phyloP scores from a whole-genome alignment of 2,113 vertebrate species.

The Xiphophorus couchianus region DNA sequence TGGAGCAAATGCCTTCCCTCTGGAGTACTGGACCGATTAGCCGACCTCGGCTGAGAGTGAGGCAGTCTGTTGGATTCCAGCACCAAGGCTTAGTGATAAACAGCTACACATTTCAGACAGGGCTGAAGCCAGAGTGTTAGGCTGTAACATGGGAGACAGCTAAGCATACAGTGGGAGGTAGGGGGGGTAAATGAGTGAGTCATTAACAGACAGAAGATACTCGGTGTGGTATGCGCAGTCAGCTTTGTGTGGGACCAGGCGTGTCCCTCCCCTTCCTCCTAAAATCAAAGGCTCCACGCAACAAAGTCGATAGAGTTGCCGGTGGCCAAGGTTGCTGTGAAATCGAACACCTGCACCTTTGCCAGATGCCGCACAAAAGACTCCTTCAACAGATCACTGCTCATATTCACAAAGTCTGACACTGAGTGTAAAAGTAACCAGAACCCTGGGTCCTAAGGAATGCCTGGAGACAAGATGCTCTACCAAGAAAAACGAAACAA shows the following conservation, averaged over 20 bases:
- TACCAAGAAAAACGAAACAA: slow-evolving; percentile 7
- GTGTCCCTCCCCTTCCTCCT: slow-evolving; percentile 75
- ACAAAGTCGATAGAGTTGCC: slow-evolving; percentile 73
- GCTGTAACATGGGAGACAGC: slow-evolving; percentile 59
- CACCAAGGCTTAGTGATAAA: slow-evolving; percentile 30
- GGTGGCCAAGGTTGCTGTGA: slow-evolving; percentile 60
- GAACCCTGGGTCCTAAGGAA: slow-evolving; percentile 54
- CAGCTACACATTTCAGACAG: slow-evolving; percentile 27
- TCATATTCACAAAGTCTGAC: slow-evolving; percentile 40
- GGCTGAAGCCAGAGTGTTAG: slow-evolving; percentile 12
- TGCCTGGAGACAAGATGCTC: slow-evolving; percentile 30
- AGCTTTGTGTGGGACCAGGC: slow-evolving; percentile 74
- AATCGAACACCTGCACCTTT: slow-evolving; percentile 62
- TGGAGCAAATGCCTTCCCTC: too few species aligned
- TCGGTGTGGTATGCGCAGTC: slow-evolving; percentile 65
- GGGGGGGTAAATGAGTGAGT: slow-evolving; percentile 52
- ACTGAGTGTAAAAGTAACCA: slow-evolving; percentile 48
- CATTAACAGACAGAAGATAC: slow-evolving; percentile 69
- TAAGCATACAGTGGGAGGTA: slow-evolving; percentile 7
- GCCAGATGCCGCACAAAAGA: slow-evolving; percentile 68
- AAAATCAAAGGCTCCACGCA: slow-evolving; percentile 73
- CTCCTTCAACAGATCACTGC: slow-evolving; percentile 60
- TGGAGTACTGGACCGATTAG: too few species aligned
- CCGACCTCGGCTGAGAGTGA: neutral
- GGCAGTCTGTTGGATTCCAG: neutral